Evolutionary conservation across 2,888 invertebrate species (phyloP).

Genomic region (Exephanes ischioxanthus): DNA sequence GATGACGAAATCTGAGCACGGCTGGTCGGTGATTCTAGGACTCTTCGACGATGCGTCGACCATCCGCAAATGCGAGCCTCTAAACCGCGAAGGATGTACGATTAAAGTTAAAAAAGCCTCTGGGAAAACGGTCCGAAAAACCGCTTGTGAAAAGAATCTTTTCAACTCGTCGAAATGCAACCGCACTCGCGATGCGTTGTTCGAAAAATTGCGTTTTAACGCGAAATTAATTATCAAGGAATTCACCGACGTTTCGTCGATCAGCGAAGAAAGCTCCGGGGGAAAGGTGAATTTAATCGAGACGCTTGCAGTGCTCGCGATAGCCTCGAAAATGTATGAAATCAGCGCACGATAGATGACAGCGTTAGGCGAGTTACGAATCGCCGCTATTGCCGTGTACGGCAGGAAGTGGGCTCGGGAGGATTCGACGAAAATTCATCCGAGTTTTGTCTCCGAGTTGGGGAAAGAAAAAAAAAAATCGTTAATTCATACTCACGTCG

Average conservation of each 20-base stretch:
- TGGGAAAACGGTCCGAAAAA: not conserved
- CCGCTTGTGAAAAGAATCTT: not conserved
- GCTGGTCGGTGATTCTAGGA: not conserved
- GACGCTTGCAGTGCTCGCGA: constrained; percentile 1
- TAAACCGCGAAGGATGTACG: not conserved
- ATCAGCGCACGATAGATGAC: constrained; percentile 65
- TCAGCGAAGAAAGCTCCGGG: not conserved
- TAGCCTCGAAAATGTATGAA: constrained; percentile 32
- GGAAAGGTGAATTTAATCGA: not conserved
- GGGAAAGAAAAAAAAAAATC: not conserved
- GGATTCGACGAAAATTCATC: constrained; percentile 43
- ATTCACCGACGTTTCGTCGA: not conserved
- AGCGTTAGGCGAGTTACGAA: constrained; percentile 69
- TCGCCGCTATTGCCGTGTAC: constrained; percentile 68
- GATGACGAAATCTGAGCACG: not conserved
- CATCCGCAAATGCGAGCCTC: not conserved
- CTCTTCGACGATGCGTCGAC: not conserved
- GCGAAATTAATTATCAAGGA: not conserved
- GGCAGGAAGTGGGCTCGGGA: constrained; percentile 64
- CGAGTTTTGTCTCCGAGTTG: not conserved
- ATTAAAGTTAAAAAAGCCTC: not conserved
- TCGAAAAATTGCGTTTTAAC: not conserved
- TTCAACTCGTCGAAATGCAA: not conserved
- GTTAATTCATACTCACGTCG: constrained; percentile 59
- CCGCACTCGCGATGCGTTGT: not conserved